Conservation (phyloP, 2,113 vertebrate genomes). For the Silurus meridionalis region DNA sequence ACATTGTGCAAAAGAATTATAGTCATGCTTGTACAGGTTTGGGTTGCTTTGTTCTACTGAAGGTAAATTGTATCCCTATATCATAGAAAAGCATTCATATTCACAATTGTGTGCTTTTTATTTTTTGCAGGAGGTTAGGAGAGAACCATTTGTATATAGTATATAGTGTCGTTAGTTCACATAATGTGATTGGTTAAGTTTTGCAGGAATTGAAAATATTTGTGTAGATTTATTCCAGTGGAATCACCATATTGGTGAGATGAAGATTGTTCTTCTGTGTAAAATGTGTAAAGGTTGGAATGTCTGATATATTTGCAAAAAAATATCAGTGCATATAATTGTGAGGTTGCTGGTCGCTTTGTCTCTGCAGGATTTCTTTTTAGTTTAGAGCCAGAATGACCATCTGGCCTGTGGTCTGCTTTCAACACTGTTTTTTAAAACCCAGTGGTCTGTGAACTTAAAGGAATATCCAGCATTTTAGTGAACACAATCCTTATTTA, state of each 20-base stretch:
- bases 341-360: conserved; percentile 19
- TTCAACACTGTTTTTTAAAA: conserved; percentile 12
- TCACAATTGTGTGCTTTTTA: no score
- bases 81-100: no score
- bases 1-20: no score
- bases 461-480: background rate
- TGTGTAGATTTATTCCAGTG: background rate
- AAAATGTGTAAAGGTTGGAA: background rate
- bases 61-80: no score
- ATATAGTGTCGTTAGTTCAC: no score
- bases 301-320: background rate
- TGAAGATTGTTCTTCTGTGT: background rate
- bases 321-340: background rate
- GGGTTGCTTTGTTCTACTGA: no score
- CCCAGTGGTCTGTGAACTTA: background rate
- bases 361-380: conserved; percentile 16
- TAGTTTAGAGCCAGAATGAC: conserved; percentile 28
- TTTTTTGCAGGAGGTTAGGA: no score
- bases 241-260: background rate
- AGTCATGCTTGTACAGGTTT: no score
- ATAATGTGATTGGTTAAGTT: no score
- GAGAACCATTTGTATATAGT: no score
- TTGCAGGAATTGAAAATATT: background rate
- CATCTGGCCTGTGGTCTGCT: conserved; percentile 38
- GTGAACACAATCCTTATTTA: background rate